Base-by-base conservation (phyloP, 2,113 vertebrate species). In the Prolemur simus region DNA sequence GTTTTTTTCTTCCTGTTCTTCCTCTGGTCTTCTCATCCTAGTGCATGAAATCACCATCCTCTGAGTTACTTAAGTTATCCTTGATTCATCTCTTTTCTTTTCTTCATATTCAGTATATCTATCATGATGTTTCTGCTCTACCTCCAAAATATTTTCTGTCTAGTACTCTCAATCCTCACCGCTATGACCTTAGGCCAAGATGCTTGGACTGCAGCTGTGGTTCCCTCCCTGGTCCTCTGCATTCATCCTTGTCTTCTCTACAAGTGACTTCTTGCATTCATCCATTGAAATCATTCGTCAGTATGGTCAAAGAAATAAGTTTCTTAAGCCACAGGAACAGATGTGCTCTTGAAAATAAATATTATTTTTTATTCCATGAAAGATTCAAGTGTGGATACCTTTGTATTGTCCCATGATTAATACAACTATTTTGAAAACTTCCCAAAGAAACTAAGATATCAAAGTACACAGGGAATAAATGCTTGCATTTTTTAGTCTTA, bases 361-460 rank as follows among this genome's bases (percentile, higher is more conserved):
- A 63, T 32, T 58, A 11, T 1, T 39, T 80, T 78, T 96, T 94
- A 86, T 64, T 96, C 6, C 37, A 74, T 63, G 45, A 77, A 96
- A 96, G 49, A 94, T 86, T 21, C 3, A 81, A 25, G 14, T 76
- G 1, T 77, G 60, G 34, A n/a, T 54, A 49, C 25, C 54, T 77
- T 80, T 95, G 27, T 73, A 88, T 71, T 27, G 23, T 86, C 4
- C 9, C 85, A 4, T 73, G 63, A 87, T 96, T 89, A 87, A 60
- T 82, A 32, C 2, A 76, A 39, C 29, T 96, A 81, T 82, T 94
- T 91, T 93, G 5, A 78, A 89, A 97, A 74, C 34, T 96, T 52
- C 54, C 10, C 64, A 80, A 81, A 91, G 54, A 93, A 85, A 58
- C 11, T 77, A 93, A 94, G 6, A 8, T 60, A 42, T 37, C 68